phyloP scores from a whole-genome alignment of 2,888 invertebrate species.

The Protodeltote pygarga region DNA sequence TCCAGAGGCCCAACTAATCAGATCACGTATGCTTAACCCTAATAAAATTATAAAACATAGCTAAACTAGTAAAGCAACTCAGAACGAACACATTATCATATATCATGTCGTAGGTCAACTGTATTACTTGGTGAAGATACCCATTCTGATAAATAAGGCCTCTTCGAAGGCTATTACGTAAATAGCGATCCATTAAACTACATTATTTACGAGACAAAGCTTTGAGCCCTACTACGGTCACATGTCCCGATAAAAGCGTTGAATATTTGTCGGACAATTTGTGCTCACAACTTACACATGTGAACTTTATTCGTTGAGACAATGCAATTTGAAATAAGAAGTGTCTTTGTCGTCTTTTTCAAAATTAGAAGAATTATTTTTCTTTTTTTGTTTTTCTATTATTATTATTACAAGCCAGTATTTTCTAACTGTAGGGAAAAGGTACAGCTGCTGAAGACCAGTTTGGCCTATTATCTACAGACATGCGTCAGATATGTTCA shows the following conservation, averaged over 20 bases:
- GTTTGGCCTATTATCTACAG: too few species aligned
- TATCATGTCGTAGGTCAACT: constrained; percentile 27
- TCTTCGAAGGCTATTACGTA: constrained; percentile 46
- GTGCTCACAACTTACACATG: constrained; percentile 10
- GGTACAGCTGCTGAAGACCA: too few species aligned
- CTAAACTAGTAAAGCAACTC: constrained; percentile 21
- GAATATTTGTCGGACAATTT: constrained; percentile 44
- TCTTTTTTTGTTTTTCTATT: too few species aligned
- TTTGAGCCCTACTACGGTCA: constrained; percentile 20
- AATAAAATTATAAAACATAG: constrained; percentile 23
- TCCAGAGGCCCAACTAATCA: not conserved
- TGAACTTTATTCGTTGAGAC: constrained; percentile 8
- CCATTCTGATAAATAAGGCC: constrained; percentile 40
- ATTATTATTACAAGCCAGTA: too few species aligned
- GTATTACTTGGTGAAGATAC: constrained; percentile 13
- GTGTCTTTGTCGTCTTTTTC: too few species aligned
- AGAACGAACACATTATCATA: constrained; percentile 26
- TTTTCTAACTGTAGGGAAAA: too few species aligned
- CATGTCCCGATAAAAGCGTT: constrained; percentile 30
- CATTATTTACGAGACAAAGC: constrained; percentile 41
- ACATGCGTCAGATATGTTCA: too few species aligned
- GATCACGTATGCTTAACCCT: constrained; percentile 21
- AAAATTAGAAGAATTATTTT: too few species aligned
- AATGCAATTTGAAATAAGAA: constrained; percentile 1
- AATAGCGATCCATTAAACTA: constrained; percentile 41